Conservation (phyloP, 37 sponge, comb jelly and placozoan genomes). For the Beroe ovata region DNA sequence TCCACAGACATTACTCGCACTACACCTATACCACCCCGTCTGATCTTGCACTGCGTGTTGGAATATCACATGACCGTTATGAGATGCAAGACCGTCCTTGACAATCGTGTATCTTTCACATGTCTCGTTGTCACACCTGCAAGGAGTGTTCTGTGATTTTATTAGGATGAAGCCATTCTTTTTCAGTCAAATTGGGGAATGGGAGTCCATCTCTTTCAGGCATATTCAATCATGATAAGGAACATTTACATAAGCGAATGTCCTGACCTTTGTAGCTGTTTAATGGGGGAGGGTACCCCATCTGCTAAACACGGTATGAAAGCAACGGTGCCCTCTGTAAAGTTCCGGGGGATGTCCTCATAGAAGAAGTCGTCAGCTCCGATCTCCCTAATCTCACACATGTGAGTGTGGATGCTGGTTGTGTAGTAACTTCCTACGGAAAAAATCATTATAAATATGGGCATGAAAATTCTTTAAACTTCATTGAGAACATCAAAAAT, state of each 20-base stretch:
- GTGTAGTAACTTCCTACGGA: slow-evolving; percentile 8
- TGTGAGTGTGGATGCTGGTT: background rate
- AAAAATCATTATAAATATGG: too few relatives aligned
- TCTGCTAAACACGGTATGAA: slow-evolving; percentile 7
- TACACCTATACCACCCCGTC: slow-evolving; percentile 33
- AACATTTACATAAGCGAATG: too few relatives aligned
- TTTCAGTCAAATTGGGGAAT: too few relatives aligned
- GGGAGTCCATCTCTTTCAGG: too few relatives aligned
- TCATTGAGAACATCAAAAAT: too few relatives aligned
- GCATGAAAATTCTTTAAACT: too few relatives aligned
- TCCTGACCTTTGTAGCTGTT: background rate
- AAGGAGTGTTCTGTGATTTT: too few relatives aligned
- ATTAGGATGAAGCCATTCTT: too few relatives aligned
- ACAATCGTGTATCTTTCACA: background rate
- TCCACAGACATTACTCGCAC: background rate
- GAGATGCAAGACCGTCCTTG: background rate
- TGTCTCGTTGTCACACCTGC: background rate
- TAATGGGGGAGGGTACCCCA: background rate
- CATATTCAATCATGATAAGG: too few relatives aligned
- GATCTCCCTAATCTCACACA: background rate
- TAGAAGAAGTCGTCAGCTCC: background rate
- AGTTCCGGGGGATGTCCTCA: slow-evolving; percentile 1
- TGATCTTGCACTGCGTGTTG: background rate
- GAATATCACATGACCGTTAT: background rate
- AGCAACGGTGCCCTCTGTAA: background rate